phyloP scores from a whole-genome alignment of 2,113 vertebrate species.

The Thryonomys swinderianus region DNA sequence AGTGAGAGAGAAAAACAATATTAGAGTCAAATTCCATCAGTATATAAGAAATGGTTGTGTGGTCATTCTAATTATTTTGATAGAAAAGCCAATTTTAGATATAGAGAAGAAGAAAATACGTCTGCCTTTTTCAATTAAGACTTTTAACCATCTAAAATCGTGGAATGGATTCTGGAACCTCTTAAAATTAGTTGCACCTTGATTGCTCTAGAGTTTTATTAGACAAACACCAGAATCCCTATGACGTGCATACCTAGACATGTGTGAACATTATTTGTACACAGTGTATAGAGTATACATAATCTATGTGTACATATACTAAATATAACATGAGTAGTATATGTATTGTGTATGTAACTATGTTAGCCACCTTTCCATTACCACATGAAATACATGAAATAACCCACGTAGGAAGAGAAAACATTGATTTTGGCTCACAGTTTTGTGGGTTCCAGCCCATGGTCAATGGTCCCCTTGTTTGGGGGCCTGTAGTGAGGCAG shows the following conservation, averaged over 20 bases:
- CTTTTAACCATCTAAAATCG: slow-evolving; percentile 25
- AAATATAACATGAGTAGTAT: neutral
- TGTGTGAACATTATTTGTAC: neutral
- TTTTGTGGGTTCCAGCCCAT: neutral
- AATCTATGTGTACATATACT: too few species aligned
- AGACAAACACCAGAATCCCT: neutral
- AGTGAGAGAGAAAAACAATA: neutral
- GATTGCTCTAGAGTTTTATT: neutral
- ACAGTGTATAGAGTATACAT: neutral
- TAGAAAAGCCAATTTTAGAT: neutral
- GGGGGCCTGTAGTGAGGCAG: neutral
- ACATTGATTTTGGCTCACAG: neutral
- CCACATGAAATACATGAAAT: too few species aligned
- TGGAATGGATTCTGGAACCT: neutral
- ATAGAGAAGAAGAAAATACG: neutral
- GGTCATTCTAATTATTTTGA: neutral
- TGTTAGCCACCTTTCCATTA: neutral
- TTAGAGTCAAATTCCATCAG: neutral
- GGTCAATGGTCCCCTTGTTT: neutral
- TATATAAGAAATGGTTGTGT: neutral
- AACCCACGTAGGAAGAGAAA: neutral
- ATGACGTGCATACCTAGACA: neutral
- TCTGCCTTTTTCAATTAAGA: neutral
- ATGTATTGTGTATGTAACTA: neutral
- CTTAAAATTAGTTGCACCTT: neutral